Base-by-base conservation (phyloP, 64 coral and sea anemone genomes). In the Montipora efflorescens region DNA sequence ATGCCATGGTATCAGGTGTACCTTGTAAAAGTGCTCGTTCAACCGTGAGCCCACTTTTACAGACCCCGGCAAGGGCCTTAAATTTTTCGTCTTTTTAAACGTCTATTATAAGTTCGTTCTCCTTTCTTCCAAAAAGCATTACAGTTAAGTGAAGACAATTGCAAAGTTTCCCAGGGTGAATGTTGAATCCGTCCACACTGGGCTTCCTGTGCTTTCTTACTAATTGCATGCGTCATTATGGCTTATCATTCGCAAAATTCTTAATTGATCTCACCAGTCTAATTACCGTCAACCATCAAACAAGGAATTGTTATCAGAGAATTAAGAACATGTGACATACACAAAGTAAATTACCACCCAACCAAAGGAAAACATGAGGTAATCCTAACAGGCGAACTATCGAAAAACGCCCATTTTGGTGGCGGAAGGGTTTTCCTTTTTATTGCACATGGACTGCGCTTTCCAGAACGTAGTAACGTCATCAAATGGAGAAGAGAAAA, bases 311-410 rank as follows among this genome's bases (percentile, higher is more conserved):
- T 86, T 45, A 66, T 72, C 82, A 86, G 45, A 48, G 59, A 68
- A 47, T 77, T 77, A 14, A 84, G 61, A 71, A 71, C 45, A 48
- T 10, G 66, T 86, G 82, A 86, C 82, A 86, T 86, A 12, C 11
- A 72, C 82, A 86, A 86, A 71, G 82, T 71, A 72, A 86, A 86
- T 86, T 86, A 21, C 67, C 10, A 10, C 66, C 68, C 20, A 72
- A 48, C 61, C 3, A 8, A 49, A 43, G 64, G 48, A 23, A 8
- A 48, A 47, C 18, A 71, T 10, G 2, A 48, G 64, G 8, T 15
- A 64, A 70, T 9, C 36, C 36, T 2, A 36, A 36, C 36, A 36
- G 36, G 36, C 47, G 28, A 14, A 3, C 57, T 45, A 23, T 13
- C 7, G 3, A 8, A 47, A 66, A 15, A 22, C 47, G 66, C 62